phyloP scores from a whole-genome alignment of 2,113 vertebrate genomes.

The Phoxinus phoxinus region DNA sequence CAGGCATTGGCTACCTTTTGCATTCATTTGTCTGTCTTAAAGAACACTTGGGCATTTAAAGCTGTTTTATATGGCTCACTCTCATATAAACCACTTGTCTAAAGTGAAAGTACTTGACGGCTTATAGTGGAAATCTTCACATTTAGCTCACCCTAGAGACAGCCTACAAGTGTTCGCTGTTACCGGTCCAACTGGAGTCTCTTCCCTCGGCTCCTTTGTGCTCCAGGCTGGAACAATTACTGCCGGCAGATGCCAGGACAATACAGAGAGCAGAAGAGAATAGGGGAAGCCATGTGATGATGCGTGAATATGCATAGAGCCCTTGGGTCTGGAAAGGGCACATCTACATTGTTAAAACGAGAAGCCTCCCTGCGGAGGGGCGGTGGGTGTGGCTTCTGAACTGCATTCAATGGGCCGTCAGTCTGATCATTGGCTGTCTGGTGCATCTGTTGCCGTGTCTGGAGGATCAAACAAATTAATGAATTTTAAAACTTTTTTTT shows the following conservation, averaged over 20 bases:
- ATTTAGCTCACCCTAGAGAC: slow-evolving; percentile 32
- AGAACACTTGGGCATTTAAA: not conserved
- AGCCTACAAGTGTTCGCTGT: slow-evolving; percentile 30
- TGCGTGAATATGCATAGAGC: slow-evolving; percentile 52
- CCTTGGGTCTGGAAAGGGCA: slow-evolving; percentile 42
- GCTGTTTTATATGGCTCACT: not conserved
- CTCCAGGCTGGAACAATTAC: slow-evolving; percentile 30
- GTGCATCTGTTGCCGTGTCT: slow-evolving; percentile 40
- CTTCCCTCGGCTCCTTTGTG: slow-evolving; percentile 43
- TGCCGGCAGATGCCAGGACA: slow-evolving; percentile 62
- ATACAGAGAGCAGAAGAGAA: slow-evolving; percentile 47
- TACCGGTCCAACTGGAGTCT: slow-evolving; percentile 17
- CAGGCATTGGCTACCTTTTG: not conserved
- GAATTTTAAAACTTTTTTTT: not conserved
- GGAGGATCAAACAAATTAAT: not conserved
- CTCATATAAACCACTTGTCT: not conserved
- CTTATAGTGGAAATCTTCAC: slow-evolving; percentile 21
- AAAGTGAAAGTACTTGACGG: not conserved
- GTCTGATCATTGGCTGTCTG: slow-evolving; percentile 41
- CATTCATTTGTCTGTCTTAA: not conserved
- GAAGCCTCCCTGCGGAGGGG: slow-evolving; percentile 28
- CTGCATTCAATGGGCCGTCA: not conserved
- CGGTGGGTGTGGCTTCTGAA: slow-evolving; percentile 3
- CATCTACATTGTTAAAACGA: slow-evolving; percentile 38
- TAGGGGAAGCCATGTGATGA: slow-evolving; percentile 30